Conservation (phyloP, 2,113 vertebrate genomes). For the Callospermophilus lateralis region DNA sequence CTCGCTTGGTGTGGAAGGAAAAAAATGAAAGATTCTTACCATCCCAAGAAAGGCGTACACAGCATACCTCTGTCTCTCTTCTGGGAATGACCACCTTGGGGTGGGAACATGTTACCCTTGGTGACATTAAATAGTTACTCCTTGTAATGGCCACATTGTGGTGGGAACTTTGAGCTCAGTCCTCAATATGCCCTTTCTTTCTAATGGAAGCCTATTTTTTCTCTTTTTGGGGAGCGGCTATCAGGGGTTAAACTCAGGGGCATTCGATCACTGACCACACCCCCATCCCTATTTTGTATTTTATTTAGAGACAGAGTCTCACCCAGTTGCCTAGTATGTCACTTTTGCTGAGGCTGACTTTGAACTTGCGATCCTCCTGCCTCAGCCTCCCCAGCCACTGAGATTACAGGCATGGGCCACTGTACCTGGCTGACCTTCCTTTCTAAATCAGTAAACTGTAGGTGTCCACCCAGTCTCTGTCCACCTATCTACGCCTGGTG, state of each 20-base stretch:
- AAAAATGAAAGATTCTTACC: neutral
- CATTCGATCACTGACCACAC: no score
- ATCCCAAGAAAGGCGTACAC: neutral
- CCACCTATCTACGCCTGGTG: rapidly evolving
- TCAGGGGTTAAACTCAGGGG: no score
- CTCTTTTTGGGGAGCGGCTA: no score
- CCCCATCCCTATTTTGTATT: no score
- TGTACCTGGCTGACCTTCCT: neutral
- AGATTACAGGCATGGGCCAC: no score
- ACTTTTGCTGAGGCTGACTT: no score
- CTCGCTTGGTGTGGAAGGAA: neutral
- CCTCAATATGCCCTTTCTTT: neutral
- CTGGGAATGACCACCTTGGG: neutral
- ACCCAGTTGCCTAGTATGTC: no score
- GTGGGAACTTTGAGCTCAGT: neutral
- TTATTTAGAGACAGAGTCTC: no score
- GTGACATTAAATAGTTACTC: neutral
- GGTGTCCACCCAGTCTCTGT: neutral
- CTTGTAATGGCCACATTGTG: neutral
- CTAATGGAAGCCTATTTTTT: no score
- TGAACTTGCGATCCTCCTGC: no score
- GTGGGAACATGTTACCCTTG: no score
- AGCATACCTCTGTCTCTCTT: neutral
- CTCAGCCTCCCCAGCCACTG: no score
- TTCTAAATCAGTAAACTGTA: neutral